Conservation (phyloP, 2,113 vertebrate species). For the Bagarius yarrelli region DNA sequence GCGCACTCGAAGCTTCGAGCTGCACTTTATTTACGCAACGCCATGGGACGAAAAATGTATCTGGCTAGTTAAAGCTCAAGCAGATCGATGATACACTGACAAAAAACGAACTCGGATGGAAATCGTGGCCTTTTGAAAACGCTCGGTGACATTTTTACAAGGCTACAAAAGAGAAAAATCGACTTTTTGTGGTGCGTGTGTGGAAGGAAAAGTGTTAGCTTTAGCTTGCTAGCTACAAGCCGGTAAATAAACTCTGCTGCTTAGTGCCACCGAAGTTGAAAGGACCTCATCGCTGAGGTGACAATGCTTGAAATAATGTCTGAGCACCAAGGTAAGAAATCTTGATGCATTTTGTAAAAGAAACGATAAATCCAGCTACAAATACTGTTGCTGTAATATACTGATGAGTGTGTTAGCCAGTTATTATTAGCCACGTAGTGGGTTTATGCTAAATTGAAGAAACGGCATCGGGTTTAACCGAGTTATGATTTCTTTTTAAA, state of each 20-base stretch:
- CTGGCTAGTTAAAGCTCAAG: conserved; percentile 21
- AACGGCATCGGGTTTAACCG: background rate
- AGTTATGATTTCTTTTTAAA: background rate
- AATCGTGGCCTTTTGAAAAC: background rate
- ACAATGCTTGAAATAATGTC: conserved; percentile 84
- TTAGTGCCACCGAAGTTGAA: conserved; percentile 60
- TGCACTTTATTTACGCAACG: conserved; percentile 52
- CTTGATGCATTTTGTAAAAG: no score
- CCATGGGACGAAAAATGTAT: conserved; percentile 46
- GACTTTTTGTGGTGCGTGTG: background rate
- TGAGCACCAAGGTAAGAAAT: conserved; percentile 75
- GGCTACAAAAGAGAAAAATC: background rate
- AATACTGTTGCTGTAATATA: background rate
- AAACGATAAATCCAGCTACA: no score
- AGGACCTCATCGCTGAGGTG: conserved; percentile 67
- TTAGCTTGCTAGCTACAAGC: conserved; percentile 46
- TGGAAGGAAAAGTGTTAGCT: background rate
- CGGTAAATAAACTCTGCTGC: conserved; percentile 64
- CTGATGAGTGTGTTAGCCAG: conserved; percentile 29
- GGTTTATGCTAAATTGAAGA: background rate
- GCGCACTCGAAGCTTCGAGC: background rate
- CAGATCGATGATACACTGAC: background rate
- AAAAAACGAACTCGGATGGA: accelerated
- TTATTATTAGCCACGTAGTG: conserved; percentile 10
- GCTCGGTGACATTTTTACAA: background rate